A percentile compares a stretch with the other conserved stretches of the same genome.
Evolutionary conservation across 2,888 invertebrate species (phyloP).

Genomic region (Ophion ventricosus): DNA sequence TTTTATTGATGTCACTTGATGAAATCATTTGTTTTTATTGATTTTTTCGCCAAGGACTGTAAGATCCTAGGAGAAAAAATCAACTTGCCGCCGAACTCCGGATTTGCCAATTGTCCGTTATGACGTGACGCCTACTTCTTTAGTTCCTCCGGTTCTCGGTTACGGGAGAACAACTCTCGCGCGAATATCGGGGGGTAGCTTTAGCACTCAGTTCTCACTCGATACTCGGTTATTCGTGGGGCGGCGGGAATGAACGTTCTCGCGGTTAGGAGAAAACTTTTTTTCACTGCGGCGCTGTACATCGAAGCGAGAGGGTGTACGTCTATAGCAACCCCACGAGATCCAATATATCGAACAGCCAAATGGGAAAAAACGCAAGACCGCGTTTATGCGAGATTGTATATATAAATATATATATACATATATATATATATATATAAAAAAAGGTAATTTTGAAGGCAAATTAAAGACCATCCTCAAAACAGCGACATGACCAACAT

Average conservation of each 20-base stretch:
- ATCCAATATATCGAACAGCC: slow-evolving; percentile 56
- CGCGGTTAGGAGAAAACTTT: slow-evolving; percentile 43
- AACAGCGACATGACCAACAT: too few relatives aligned
- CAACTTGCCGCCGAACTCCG: slow-evolving; percentile 55
- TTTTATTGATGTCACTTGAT: too few relatives aligned
- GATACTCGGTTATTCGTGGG: slow-evolving; percentile 43
- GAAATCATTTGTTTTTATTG: too few relatives aligned
- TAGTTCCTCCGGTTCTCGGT: background rate
- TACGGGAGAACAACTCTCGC: slow-evolving; percentile 25
- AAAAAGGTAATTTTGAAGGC: too few relatives aligned
- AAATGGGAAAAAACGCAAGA: slow-evolving; percentile 50
- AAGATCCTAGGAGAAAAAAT: too few relatives aligned
- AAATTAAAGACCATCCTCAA: too few relatives aligned
- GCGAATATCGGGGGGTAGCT: slow-evolving; percentile 36
- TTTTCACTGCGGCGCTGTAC: slow-evolving; percentile 32
- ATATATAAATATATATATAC: background rate
- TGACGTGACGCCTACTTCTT: slow-evolving; percentile 29
- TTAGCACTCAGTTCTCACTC: slow-evolving; percentile 8
- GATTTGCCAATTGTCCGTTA: slow-evolving; percentile 80
- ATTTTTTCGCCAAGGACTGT: too few relatives aligned
- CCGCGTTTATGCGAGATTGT: slow-evolving; percentile 13
- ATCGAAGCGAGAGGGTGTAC: slow-evolving; percentile 17
- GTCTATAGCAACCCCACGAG: slow-evolving; percentile 25
- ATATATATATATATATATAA: too few relatives aligned
- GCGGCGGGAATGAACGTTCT: slow-evolving; percentile 24